Evolutionary conservation across 2,888 invertebrate genomes (phyloP).

Genomic region (Epistrophe grossulariae): DNA sequence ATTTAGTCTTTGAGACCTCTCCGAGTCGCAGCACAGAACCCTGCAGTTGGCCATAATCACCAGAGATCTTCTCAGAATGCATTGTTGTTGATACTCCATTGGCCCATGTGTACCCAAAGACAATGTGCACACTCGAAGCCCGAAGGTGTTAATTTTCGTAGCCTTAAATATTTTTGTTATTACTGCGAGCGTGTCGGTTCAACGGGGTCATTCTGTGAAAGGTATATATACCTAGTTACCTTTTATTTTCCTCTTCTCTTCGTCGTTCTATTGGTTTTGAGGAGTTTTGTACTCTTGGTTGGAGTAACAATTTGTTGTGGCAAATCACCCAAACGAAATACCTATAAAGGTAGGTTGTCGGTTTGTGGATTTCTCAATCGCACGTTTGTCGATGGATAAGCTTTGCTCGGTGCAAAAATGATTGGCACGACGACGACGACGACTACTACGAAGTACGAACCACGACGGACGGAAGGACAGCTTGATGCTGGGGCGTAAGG

Average conservation of each 20-base stretch:
- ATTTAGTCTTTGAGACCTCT: conserved; percentile 63
- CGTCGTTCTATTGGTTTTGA: neutral
- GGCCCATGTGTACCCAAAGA: conserved; percentile 33
- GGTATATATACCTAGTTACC: neutral
- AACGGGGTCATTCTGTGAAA: conserved; percentile 80
- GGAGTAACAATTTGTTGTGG: conserved; percentile 70
- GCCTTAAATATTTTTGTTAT: conserved; percentile 83
- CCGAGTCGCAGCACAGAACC: conserved; percentile 15
- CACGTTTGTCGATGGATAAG: conserved; percentile 50
- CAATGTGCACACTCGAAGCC: conserved; percentile 77
- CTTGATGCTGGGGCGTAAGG: conserved; percentile 28
- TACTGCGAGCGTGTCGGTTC: conserved; percentile 84
- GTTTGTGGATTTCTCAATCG: conserved; percentile 72
- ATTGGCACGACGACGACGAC: conserved; percentile 67
- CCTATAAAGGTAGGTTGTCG: conserved; percentile 28
- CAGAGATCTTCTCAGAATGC: conserved; percentile 69
- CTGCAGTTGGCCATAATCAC: conserved; percentile 60
- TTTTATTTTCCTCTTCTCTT: conserved; percentile 4
- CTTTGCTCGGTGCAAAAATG: conserved; percentile 48
- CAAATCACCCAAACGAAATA: conserved; percentile 64
- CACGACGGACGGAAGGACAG: neutral
- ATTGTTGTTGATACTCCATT: conserved; percentile 55
- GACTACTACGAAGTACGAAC: too few relatives aligned
- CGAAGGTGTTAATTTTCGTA: conserved; percentile 83
- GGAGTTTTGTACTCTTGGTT: conserved; percentile 6